Evolutionary conservation across 2,113 vertebrate genomes (phyloP).

Genomic region (Tringa solitaria): DNA sequence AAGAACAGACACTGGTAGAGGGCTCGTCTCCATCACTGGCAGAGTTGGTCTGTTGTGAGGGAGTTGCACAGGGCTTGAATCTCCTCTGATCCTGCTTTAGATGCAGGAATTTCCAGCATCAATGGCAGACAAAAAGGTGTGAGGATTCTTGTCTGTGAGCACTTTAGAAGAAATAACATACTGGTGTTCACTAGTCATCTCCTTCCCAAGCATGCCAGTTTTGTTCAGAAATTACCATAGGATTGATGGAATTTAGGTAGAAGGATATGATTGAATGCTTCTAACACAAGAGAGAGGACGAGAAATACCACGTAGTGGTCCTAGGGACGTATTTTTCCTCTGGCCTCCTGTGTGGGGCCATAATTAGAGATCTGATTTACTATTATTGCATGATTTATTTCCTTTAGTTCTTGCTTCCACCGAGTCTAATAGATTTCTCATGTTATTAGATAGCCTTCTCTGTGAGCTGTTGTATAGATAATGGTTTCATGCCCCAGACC

Average conservation of each 20-base stretch:
- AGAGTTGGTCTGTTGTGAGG: neutral
- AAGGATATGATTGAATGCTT: neutral
- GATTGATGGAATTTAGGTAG: neutral
- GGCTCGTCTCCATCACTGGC: neutral
- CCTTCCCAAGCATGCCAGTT: neutral
- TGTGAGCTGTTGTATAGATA: constrained; percentile 42
- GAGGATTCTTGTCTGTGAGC: neutral
- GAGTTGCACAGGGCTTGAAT: neutral
- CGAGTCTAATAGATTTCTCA: constrained; percentile 25
- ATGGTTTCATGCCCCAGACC: constrained; percentile 34
- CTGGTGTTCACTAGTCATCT: neutral
- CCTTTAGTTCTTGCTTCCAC: constrained; percentile 40
- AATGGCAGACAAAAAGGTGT: neutral
- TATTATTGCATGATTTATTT: constrained; percentile 65
- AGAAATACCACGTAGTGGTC: neutral
- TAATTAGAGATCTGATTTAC: constrained; percentile 56
- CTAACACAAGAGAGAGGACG: neutral
- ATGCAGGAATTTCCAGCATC: neutral
- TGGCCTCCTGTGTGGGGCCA: neutral
- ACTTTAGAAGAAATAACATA: neutral
- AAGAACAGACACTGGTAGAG: neutral
- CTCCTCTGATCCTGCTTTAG: neutral
- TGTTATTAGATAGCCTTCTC: constrained; percentile 56
- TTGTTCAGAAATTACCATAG: neutral
- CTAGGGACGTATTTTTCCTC: neutral